Percentiles rank a stretch among this genome's conserved stretches.
Conservation (phyloP, 2,113 vertebrate species). For the Orycteropus afer region DNA sequence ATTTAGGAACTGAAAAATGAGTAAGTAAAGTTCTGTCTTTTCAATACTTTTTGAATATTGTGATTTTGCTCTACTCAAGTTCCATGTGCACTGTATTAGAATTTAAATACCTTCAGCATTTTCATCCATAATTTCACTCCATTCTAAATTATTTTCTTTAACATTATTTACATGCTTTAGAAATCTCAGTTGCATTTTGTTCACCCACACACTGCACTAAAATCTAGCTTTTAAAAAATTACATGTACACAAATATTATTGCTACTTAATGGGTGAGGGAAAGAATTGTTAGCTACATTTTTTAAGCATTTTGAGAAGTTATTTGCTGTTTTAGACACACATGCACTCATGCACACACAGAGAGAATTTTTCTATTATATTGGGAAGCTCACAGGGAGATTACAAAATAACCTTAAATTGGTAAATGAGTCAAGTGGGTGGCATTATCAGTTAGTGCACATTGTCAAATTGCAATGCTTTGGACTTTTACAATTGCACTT, state of each 20-base stretch:
- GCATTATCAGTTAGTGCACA: slow-evolving; percentile 46
- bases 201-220: not conserved
- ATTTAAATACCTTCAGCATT: not conserved
- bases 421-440: slow-evolving; percentile 54
- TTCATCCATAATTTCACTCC: not conserved
- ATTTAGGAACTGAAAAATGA: not conserved
- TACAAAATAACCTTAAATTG: slow-evolving; percentile 55
- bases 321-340: not conserved
- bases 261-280: not conserved
- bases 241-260: not conserved
- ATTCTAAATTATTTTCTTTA: slow-evolving; percentile 14
- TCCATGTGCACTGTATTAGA: not conserved
- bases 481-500: slow-evolving; percentile 43
- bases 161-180: not conserved
- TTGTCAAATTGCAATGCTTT: slow-evolving; percentile 37
- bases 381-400: not conserved
- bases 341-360: not conserved
- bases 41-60: not conserved
- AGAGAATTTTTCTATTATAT: not conserved
- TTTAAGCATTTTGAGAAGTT: not conserved
- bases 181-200: slow-evolving; percentile 8
- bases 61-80: not conserved
- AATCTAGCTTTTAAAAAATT: slow-evolving; percentile 24
- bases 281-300: not conserved
- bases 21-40: not conserved